Evolutionary conservation across 2,888 invertebrate genomes (phyloP).

Genomic region (Drosophila ezoana): DNA sequence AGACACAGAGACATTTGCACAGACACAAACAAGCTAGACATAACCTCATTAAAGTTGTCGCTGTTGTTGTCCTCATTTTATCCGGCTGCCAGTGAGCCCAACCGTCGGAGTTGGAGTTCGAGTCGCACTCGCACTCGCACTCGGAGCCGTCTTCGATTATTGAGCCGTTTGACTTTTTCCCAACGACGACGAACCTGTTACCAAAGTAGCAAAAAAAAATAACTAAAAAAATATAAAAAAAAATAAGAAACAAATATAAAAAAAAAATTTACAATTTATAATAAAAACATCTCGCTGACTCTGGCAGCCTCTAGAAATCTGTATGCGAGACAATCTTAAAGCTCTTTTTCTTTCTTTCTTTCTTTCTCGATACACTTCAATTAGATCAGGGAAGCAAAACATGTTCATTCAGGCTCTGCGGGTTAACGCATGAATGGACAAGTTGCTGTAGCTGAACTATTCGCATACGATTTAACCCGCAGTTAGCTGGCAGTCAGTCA

Average conservation of each 20-base stretch:
- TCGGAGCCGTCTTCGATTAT: constrained; percentile 66
- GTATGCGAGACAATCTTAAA: constrained; percentile 51
- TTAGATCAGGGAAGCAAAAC: constrained; percentile 35
- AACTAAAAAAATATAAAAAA: constrained; percentile 11
- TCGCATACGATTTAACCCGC: not conserved
- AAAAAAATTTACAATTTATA: constrained; percentile 24
- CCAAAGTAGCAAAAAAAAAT: constrained; percentile 62
- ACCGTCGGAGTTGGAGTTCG: constrained; percentile 24
- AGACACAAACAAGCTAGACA: constrained; percentile 56
- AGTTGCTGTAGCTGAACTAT: constrained; percentile 4
- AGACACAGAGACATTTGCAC: constrained; percentile 32
- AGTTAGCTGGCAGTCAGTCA: too few species aligned
- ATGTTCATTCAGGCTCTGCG: constrained; percentile 21
- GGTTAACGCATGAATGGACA: constrained; percentile 20
- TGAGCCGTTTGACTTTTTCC: constrained; percentile 76
- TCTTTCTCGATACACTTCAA: constrained; percentile 40
- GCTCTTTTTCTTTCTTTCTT: constrained; percentile 9
- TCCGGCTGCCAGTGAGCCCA: constrained; percentile 53
- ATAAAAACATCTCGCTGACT: constrained; percentile 34
- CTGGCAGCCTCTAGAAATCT: constrained; percentile 65
- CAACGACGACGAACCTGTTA: constrained; percentile 66
- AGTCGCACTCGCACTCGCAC: constrained; percentile 24
- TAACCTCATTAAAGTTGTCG: constrained; percentile 79
- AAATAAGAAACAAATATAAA: constrained; percentile 25
- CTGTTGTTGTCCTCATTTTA: constrained; percentile 76